These are phyloP conservation scores for Spheniscus mendiculus DNA, from an alignment of 2,113 vertebrate genomes.

Conservation along the genomic window DNA sequence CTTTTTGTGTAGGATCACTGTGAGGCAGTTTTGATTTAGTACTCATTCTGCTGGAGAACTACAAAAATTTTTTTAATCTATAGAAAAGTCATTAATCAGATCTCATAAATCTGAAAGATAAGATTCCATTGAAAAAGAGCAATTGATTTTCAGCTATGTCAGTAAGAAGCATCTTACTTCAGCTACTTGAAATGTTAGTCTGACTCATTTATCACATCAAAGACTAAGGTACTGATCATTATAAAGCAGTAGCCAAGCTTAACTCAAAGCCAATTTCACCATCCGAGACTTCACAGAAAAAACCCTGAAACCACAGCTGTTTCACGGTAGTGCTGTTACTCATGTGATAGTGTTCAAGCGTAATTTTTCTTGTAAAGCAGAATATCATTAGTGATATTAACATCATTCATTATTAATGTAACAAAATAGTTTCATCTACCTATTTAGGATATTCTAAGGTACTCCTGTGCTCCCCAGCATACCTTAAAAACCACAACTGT, in stretches of 20 bases:
- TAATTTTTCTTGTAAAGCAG: not conserved
- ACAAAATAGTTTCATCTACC: not conserved
- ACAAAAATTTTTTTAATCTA: conserved; percentile 1
- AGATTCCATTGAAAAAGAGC: not conserved
- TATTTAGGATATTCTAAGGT: not conserved
- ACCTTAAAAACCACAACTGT: not conserved
- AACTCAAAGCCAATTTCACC: not conserved
- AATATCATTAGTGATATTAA: not conserved
- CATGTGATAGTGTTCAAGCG: not conserved
- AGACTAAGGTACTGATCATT: not conserved
- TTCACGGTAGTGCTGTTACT: not conserved
- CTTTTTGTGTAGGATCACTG: not conserved
- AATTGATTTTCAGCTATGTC: conserved; percentile 13
- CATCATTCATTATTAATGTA: not conserved
- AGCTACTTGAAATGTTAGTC: not conserved
- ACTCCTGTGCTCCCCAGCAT: not conserved
- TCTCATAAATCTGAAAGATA: not conserved
- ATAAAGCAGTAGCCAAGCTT: not conserved
- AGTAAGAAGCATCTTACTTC: not conserved
- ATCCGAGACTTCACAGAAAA: not conserved
- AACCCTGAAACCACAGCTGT: not conserved
- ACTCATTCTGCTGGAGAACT: not conserved
- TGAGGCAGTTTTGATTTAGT: conserved; percentile 5
- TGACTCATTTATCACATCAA: conserved; percentile 1
- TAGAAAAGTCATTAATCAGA: not conserved